Evolutionary conservation across 2,797 vertebrate species (phyloP).

Genomic region (Rhincodon typus): DNA sequence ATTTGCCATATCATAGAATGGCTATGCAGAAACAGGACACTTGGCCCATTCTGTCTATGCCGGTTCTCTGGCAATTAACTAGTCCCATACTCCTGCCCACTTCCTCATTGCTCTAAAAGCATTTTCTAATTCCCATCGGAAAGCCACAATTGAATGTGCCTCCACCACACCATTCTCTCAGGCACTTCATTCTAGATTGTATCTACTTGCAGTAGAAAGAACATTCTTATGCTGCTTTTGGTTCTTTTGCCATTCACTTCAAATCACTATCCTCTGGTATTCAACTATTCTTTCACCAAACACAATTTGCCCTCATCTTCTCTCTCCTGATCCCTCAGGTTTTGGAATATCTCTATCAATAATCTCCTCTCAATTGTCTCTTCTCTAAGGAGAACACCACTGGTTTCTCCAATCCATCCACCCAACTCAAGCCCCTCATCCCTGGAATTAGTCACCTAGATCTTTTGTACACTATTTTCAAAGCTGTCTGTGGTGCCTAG

Average conservation of each 20-base stretch:
- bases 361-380: background rate
- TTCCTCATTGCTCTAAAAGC: background rate
- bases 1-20: background rate
- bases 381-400: background rate
- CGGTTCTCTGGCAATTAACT: background rate
- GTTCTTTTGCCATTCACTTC: background rate
- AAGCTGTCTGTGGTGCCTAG: background rate
- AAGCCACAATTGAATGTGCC: background rate
- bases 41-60: background rate
- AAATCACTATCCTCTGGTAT: too few species aligned
- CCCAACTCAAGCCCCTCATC: background rate
- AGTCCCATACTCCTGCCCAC: background rate
- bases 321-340: background rate
- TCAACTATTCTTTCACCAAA: background rate
- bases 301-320: background rate
- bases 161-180: background rate
- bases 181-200: background rate
- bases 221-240: background rate
- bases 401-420: too few species aligned
- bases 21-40: background rate
- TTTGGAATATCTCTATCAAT: background rate
- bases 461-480: background rate
- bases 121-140: background rate
- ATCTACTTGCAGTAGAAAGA: background rate
- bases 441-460: background rate